A percentile compares a stretch with the other conserved stretches of the same genome.
Evolutionary conservation across 35 echinoderm and acorn worm genomes (phyloP).

Genomic region (Acanthaster planci): DNA sequence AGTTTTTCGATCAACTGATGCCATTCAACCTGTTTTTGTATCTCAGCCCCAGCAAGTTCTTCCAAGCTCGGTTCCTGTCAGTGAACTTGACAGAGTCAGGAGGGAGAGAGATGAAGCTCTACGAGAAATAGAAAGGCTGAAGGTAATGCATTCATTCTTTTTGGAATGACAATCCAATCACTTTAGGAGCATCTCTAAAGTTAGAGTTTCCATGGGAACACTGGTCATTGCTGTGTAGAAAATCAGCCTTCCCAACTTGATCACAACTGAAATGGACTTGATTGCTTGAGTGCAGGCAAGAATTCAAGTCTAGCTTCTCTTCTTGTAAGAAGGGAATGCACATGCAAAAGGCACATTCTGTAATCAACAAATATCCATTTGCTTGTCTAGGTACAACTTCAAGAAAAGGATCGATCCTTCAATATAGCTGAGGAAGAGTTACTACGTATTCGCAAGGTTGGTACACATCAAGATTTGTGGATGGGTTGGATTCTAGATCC

Average conservation of each 20-base stretch:
- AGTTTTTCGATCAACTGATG: too few species aligned
- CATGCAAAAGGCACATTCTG: not conserved
- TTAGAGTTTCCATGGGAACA: too few species aligned
- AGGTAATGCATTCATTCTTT: constrained; percentile 35
- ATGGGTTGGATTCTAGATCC: too few species aligned
- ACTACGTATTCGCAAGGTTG: constrained; percentile 79
- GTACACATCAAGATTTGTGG: not conserved
- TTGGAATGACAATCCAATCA: too few species aligned
- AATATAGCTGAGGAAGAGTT: constrained; percentile 87
- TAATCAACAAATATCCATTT: not conserved
- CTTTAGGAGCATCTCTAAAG: too few species aligned
- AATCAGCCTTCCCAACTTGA: too few species aligned
- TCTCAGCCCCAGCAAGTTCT: not conserved
- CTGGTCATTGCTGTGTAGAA: too few species aligned
- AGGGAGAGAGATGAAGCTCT: constrained; percentile 76
- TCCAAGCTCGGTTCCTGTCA: not conserved
- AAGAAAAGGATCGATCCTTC: constrained; percentile 79
- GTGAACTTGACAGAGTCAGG: constrained; percentile 59
- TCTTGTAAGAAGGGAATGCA: not conserved
- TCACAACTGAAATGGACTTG: too few species aligned
- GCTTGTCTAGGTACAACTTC: constrained; percentile 48
- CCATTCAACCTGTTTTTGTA: not conserved
- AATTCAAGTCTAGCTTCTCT: not conserved
- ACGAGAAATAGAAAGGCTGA: constrained; percentile 62
- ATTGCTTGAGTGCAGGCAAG: not conserved